Evolutionary conservation across 2,113 vertebrate genomes (phyloP), one percentile per base, ranked within the genome.

Genomic region (Oreotrochilus melanogaster): DNA sequence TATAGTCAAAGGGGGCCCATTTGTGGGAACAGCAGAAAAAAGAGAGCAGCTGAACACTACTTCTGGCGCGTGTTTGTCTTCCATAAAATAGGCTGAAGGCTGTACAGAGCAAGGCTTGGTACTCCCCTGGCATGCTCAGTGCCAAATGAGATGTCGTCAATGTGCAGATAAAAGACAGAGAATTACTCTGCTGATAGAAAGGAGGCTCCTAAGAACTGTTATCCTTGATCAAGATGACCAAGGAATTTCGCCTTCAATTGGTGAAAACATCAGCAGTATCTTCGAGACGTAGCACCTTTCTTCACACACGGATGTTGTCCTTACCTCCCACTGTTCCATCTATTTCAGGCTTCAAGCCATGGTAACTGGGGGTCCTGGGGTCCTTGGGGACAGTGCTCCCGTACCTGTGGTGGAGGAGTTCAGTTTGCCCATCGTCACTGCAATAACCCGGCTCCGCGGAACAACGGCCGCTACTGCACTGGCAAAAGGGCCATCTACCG

Each of bases 361-460:
- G 99, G 99, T 62, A 99, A 99, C 97, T 99, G 99, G 99, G 99
- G 99, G 1, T 99, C 99, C 18, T 99, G 99, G 99, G 99, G 99
- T 2, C 79, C 99, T 0, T 99, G 99, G 99, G 99, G 99, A 19
- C 96, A 98, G 14, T 99, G 99, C 89, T 99, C 99, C 28, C 98
- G 99, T 6, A 98, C 98, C 0, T 99, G 99, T 57, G 99, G 99
- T 0, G 99, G 99, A 2, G 99, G 99, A 10, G 98, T 99, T 17
- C 99, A 99, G 96, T 99, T 99, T 82, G 98, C 99, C 31, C 98
- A 99, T 60, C 99, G 99, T 10, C 98, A 99, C 88, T 99, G 99
- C 97, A 99, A 99, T 95, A 99, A 99, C 86, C 99, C 99, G 5
- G 98, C 99, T 1, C 99, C 99, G 7, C 98, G 99, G 35, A 99